A percentile compares a stretch with the other conserved stretches of the same genome.
Evolutionary conservation across 2,113 vertebrate species (phyloP).

Genomic region (Tauraco erythrolophus): DNA sequence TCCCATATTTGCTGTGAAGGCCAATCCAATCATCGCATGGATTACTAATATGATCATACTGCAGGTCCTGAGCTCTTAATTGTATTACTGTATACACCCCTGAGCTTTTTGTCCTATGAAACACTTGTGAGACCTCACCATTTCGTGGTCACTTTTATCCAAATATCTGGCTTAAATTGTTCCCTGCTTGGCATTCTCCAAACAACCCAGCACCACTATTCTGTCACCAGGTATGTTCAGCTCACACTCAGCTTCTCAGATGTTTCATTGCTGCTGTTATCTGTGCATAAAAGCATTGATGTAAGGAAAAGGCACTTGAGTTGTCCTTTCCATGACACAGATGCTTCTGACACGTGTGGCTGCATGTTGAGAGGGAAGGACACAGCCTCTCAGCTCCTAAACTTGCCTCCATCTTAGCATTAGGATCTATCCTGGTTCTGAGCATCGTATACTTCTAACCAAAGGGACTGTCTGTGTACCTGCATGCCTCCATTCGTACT

Average conservation of each 20-base stretch:
- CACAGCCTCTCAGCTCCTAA: neutral
- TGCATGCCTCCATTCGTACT: neutral
- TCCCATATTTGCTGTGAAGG: neutral
- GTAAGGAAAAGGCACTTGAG: neutral
- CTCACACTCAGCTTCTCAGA: neutral
- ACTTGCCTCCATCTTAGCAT: neutral
- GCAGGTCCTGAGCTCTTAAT: neutral
- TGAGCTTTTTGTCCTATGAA: neutral
- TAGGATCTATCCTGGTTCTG: neutral
- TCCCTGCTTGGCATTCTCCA: neutral
- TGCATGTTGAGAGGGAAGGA: neutral
- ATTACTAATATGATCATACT: neutral
- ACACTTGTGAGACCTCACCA: neutral
- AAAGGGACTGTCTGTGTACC: neutral
- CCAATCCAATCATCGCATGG: fast-evolving
- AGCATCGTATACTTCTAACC: neutral
- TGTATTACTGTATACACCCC: neutral
- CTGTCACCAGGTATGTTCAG: neutral
- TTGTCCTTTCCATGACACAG: neutral
- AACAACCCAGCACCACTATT: neutral
- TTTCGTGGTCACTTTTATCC: neutral
- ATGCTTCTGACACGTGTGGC: neutral
- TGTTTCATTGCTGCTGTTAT: neutral
- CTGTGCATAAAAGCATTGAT: neutral
- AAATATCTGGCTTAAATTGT: fast-evolving